Base-by-base conservation (phyloP, 1,140 invertebrate species). In the Camponotus floridanus region DNA sequence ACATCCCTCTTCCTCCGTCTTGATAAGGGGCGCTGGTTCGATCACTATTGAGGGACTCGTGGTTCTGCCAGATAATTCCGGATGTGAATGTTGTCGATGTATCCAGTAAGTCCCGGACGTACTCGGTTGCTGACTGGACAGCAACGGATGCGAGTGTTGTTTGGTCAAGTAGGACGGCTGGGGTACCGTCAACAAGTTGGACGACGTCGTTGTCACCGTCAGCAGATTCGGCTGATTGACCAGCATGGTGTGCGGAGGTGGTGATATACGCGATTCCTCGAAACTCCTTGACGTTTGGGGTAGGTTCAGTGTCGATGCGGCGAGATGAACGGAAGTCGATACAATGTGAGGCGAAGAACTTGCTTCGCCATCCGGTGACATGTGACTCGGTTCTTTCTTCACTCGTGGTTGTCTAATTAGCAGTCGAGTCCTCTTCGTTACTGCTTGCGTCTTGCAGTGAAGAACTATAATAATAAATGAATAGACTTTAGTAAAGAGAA, bases 351-450 rank as follows among this genome's bases (percentile, higher is more conserved):
- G 92, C 78, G 96, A 95, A 0, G 33, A 33, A 1, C 59, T 45
- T 2, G 62, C 13, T 85, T 96, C 92, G 88, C 93, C 92, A 5
- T 96, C 96, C 15, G 96, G 95, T 48, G 95, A 95, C 90, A 94
- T 91, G 79, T 96, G 96, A 78, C 94, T 93, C 92, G 93, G 92
- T 87, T 97, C 96, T 42, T 96, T 96, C 91, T 97, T 97, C 55
- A 97, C 96, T 36, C 97, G 94, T 5, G 96, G 96, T 87, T 97
- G 97, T 36, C 97, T 95, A 91, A 97, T 96, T 3, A 97, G 92
- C 36, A 96, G 73, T 6, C 89, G 81, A 33, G 83, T 74, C 51
- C 89, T 90, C 18, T 90, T 90, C 26, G 68, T 21, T 8, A 42
- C n/a, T 21, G 57, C 9, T 11, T 51, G 88, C 33, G 59, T 42